Evolutionary conservation across 2,888 invertebrate species (phyloP).

Genomic region (Trichopoda pennipes): DNA sequence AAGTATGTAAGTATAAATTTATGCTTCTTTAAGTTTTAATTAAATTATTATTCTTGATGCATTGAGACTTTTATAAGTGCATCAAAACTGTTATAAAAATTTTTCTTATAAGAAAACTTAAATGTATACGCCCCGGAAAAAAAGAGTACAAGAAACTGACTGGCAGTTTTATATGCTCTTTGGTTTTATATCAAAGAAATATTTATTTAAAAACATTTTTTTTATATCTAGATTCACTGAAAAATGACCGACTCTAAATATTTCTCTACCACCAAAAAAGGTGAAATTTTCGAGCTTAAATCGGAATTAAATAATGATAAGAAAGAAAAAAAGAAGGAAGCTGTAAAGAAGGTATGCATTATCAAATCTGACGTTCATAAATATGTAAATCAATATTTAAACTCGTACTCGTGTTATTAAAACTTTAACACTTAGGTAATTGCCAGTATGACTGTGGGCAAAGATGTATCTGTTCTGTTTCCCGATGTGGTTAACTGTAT

Average conservation of each 20-base stretch:
- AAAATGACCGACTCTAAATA: conserved; percentile 99
- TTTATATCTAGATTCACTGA: conserved; percentile 1
- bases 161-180: too few species aligned
- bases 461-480: conserved; percentile 98
- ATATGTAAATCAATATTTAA: background rate
- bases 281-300: conserved; percentile 99
- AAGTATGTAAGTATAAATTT: background rate
- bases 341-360: conserved; percentile 99
- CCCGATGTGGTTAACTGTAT: conserved; percentile 99
- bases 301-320: conserved; percentile 99
- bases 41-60: background rate
- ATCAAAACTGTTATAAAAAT: background rate
- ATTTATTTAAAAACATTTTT: background rate
- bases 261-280: conserved; percentile 99
- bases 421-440: conserved; percentile 87
- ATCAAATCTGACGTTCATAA: too few species aligned
- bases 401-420: background rate
- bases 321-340: conserved; percentile 99
- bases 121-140: conserved; percentile 59
- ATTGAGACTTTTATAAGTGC: background rate
- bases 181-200: background rate
- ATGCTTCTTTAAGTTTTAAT: background rate
- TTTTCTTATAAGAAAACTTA: background rate
- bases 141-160: background rate
- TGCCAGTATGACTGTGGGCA: conserved; percentile 99